Evolutionary conservation across 2,113 vertebrate species (phyloP).

Genomic region (Andinoacara biseriatus): DNA sequence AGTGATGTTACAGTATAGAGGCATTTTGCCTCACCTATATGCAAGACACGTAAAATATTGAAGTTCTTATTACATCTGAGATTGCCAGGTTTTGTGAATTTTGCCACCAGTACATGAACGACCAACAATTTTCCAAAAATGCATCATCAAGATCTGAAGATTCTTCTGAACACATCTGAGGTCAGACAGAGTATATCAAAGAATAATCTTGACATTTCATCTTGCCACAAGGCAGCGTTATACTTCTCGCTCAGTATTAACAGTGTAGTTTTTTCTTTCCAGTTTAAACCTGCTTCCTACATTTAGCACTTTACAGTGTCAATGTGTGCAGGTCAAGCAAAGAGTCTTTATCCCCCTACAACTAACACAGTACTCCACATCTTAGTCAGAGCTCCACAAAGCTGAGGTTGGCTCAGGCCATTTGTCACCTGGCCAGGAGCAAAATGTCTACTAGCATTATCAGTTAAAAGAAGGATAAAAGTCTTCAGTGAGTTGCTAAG

Average conservation of each 20-base stretch:
- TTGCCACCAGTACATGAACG: background rate
- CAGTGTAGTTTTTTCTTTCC: background rate
- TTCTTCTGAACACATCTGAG: background rate
- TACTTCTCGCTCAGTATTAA: background rate
- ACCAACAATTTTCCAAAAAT: background rate
- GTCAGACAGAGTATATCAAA: background rate
- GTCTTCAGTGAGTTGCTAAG: slow-evolving; percentile 21
- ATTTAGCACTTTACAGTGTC: background rate
- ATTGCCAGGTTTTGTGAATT: background rate
- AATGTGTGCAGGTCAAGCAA: slow-evolving; percentile 2
- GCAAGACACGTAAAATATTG: too few species aligned
- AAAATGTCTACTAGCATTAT: slow-evolving; percentile 46
- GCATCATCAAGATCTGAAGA: background rate
- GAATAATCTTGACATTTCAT: background rate
- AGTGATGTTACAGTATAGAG: too few species aligned
- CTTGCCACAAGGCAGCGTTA: background rate
- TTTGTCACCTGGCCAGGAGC: slow-evolving; percentile 38
- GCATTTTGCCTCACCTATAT: too few species aligned
- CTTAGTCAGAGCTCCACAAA: slow-evolving; percentile 30
- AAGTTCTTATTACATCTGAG: too few species aligned
- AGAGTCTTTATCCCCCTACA: background rate
- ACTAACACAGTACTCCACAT: background rate
- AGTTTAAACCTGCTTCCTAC: background rate
- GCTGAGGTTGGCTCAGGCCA: slow-evolving; percentile 6
- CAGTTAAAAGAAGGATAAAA: slow-evolving; percentile 55